phyloP scores from a whole-genome alignment of 2,888 invertebrate species.

The Oligia latruncula region DNA sequence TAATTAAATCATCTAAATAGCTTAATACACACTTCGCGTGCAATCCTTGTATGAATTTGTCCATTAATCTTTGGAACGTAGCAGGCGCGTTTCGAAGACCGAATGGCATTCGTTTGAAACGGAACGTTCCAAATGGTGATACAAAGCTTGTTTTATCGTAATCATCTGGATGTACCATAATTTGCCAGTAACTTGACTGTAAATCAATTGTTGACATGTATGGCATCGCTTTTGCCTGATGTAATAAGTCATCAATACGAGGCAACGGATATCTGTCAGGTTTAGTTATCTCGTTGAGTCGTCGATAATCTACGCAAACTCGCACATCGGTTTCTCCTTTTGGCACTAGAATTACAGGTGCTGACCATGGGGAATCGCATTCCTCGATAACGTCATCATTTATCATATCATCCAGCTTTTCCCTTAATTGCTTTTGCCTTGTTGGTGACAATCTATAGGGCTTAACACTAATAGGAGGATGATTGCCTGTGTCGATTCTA shows the following conservation, averaged over 20 bases:
- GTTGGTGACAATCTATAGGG: conserved; percentile 39
- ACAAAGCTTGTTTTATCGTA: conserved; percentile 67
- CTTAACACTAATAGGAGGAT: conserved; percentile 40
- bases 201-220: conserved; percentile 57
- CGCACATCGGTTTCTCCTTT: no score
- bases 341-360: no score
- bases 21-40: conserved; percentile 3
- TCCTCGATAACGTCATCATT: no score
- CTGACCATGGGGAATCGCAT: no score
- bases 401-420: no score
- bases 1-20: conserved; percentile 32
- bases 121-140: not conserved
- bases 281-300: no score
- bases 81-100: conserved; percentile 69
- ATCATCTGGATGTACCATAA: conserved; percentile 59
- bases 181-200: conserved; percentile 75
- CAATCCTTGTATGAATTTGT: conserved; percentile 35
- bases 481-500: conserved; percentile 49
- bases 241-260: not conserved
- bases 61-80: conserved; percentile 67
- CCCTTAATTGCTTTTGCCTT: conserved; percentile 13
- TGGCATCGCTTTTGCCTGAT: conserved; percentile 23
- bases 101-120: conserved; percentile 60
- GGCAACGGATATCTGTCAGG: no score
- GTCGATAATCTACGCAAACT: no score